phyloP scores from a whole-genome alignment of 2,797 vertebrate species.

The Hoplostethus mediterraneus region DNA sequence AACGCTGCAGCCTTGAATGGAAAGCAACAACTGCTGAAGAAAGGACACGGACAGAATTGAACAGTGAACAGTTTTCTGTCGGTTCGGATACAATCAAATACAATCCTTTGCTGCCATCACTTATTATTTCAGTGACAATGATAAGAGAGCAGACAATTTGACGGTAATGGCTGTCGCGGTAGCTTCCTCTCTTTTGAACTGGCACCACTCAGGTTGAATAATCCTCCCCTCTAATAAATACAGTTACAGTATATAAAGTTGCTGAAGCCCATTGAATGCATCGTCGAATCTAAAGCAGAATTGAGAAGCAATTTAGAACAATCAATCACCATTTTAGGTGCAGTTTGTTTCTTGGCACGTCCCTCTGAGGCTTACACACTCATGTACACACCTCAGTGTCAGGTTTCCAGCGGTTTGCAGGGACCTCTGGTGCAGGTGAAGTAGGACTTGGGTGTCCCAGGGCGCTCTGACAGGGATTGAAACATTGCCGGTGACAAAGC shows the following conservation, averaged over 20 bases:
- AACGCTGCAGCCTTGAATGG: slow-evolving; percentile 49
- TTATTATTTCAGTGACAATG: slow-evolving; percentile 31
- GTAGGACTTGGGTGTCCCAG: neutral
- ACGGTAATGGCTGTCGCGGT: neutral
- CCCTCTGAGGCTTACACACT: slow-evolving; percentile 23
- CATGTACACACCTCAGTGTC: slow-evolving; percentile 7
- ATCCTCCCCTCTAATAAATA: slow-evolving; percentile 39
- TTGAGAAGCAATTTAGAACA: slow-evolving; percentile 39
- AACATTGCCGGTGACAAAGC: neutral
- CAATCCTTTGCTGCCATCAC: slow-evolving; percentile 1
- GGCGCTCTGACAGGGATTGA: neutral
- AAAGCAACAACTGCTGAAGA: slow-evolving; percentile 57
- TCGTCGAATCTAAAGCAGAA: slow-evolving; percentile 52
- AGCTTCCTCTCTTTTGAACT: slow-evolving; percentile 19
- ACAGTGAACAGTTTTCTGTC: slow-evolving; percentile 39
- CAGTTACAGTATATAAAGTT: slow-evolving; percentile 18
- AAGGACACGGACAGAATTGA: slow-evolving; percentile 42
- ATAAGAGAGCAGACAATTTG: slow-evolving; percentile 26
- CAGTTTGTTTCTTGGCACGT: slow-evolving; percentile 22
- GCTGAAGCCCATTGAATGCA: slow-evolving; percentile 39
- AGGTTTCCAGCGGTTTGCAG: slow-evolving; percentile 30
- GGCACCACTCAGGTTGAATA: slow-evolving; percentile 8
- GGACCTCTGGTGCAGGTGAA: slow-evolving; percentile 12
- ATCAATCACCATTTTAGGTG: slow-evolving; percentile 44
- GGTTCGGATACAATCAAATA: slow-evolving; percentile 17